A percentile compares a stretch with the other conserved stretches of the same genome.
phyloP scores from a whole-genome alignment of 2,888 invertebrate genomes.

The Frankliniella fusca region DNA sequence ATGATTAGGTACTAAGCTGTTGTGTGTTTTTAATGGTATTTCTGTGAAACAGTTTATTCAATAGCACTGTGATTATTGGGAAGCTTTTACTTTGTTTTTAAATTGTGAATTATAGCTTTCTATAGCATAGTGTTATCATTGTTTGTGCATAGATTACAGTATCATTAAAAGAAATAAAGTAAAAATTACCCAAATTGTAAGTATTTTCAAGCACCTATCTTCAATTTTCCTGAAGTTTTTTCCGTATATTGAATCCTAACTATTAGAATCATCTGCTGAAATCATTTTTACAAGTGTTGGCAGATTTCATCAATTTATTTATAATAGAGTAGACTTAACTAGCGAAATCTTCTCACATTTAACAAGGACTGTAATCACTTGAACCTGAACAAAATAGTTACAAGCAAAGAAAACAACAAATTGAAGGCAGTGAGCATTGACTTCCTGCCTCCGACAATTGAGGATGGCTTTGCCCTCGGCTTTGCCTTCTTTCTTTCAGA shows the following conservation, averaged over 20 bases:
- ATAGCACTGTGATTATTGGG: conserved; percentile 19
- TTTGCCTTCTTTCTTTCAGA: too few species aligned
- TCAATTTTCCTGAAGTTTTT: not conserved
- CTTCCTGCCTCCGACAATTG: too few species aligned
- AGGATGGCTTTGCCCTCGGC: too few species aligned
- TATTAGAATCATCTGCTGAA: too few species aligned
- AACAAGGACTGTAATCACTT: too few species aligned
- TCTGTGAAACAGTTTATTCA: conserved; percentile 4
- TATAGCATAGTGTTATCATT: conserved; percentile 23
- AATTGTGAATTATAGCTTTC: conserved; percentile 17
- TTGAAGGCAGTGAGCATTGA: too few species aligned
- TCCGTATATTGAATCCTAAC: not conserved
- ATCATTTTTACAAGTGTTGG: too few species aligned
- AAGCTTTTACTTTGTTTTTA: conserved; percentile 23
- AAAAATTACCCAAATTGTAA: not conserved
- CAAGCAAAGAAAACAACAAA: too few species aligned
- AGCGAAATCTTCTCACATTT: too few species aligned
- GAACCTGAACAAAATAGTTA: too few species aligned
- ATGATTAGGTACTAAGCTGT: conserved; percentile 24
- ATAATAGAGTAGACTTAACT: too few species aligned
- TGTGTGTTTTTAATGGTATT: conserved; percentile 25
- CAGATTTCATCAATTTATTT: too few species aligned
- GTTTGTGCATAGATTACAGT: conserved; percentile 26
- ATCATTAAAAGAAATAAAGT: conserved; percentile 16
- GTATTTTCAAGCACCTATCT: not conserved